Percentiles rank a stretch among this genome's conserved stretches.
Evolutionary conservation across 2,797 vertebrate species (phyloP).

Genomic region (Chloroceryle amazona): DNA sequence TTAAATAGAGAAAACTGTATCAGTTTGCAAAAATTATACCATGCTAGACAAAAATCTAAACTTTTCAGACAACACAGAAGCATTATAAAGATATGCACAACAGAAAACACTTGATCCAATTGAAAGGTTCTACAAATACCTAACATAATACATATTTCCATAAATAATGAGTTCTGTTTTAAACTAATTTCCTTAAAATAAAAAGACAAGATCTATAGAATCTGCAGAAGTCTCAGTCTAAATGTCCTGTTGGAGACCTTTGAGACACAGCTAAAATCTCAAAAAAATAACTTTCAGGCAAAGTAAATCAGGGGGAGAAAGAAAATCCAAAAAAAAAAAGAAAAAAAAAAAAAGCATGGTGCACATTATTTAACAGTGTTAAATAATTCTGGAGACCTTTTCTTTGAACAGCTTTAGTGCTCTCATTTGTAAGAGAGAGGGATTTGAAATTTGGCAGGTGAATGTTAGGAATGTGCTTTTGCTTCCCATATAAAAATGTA

Average conservation of each 20-base stretch:
- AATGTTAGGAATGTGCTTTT: not conserved
- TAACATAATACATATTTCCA: not conserved
- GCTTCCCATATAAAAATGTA: slow-evolving; percentile 9
- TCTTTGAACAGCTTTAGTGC: slow-evolving; percentile 25
- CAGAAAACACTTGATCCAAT: not conserved
- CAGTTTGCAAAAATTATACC: not conserved
- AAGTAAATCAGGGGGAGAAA: not conserved
- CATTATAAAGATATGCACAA: not conserved
- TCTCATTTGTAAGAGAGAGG: not conserved
- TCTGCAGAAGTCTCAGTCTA: not conserved
- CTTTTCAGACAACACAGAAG: not conserved
- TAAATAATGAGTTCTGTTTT: not conserved
- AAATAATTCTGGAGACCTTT: slow-evolving; percentile 25
- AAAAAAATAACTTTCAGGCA: not conserved
- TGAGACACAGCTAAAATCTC: not conserved
- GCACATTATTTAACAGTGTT: slow-evolving; percentile 5
- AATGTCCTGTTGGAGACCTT: not conserved
- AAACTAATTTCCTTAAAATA: not conserved
- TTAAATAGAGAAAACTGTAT: not conserved
- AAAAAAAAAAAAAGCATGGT: not conserved
- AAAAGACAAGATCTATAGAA: not conserved
- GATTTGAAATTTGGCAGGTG: slow-evolving; percentile 25
- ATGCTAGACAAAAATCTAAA: not conserved
- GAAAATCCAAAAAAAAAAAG: not conserved
- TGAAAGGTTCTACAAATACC: not conserved